Base-by-base conservation (phyloP, 2,888 invertebrate species). In the Metacarcinus magister region DNA sequence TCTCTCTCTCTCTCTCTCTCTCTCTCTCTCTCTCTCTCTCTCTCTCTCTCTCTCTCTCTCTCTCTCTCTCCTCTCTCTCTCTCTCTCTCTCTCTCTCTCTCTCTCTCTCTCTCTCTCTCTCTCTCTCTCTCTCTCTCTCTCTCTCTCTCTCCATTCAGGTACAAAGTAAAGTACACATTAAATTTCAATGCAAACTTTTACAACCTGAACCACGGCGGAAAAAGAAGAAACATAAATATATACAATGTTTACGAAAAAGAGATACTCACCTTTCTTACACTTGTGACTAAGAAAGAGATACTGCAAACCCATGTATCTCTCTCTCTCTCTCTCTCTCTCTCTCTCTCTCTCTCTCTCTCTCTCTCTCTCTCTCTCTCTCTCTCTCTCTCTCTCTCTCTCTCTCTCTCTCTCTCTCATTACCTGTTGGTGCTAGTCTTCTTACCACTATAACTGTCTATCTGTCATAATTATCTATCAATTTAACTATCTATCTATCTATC, bases 331-430 rank as follows among this genome's bases (percentile, higher is more conserved):
- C 82, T 82, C 82, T 82, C 82, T 82, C 8, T 32, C 87, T 82
- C 82, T 82, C 82, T 82, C 82, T 82, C 82, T 82, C 32, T 82
- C 28, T 82, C 82, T 82, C 82, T 82, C 82, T 82, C 8, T 32
- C 87, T 82, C 75, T 75, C 75, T 75, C 75, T 75, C 75, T 75
- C 28, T 75, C n/a, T 75, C 82, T 82, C 82, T 82, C 82, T 87
- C 19, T 48, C 48, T 48, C 5, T 13, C 48, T 48, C 48, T 48
- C 48, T 48, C 48, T 48, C 13, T 48, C 48, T 48, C 48, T 48
- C 48, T 48, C 48, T 48, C 48, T 48, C 48, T 48, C 48, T 13
- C 48, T 48, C 13, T 48, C 13, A 8, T 48, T 48, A 8, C 13
- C 13, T 48, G 5, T 48, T 48, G 5, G 48, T 48, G 48, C 48